Evolutionary conservation across 2,797 vertebrate species (phyloP).

Genomic region (Lithobates pipiens): DNA sequence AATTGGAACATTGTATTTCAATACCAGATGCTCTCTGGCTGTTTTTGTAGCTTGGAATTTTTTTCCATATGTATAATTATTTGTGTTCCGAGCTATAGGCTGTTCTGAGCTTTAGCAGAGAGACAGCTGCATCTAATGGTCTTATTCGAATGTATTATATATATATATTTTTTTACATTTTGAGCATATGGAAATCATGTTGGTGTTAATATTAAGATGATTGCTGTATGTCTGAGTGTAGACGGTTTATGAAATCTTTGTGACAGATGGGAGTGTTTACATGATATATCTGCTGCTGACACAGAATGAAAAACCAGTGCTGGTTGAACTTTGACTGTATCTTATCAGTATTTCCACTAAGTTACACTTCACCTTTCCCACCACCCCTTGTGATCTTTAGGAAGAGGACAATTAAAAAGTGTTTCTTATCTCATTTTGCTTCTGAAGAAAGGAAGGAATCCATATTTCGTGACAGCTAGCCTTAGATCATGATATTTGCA

Average conservation of each 20-base stretch:
- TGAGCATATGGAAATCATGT: constrained; percentile 50
- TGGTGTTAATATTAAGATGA: constrained; percentile 40
- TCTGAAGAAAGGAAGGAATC: constrained; percentile 72
- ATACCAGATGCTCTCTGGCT: constrained; percentile 54
- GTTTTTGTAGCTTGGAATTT: constrained; percentile 38
- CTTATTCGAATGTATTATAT: constrained; percentile 15
- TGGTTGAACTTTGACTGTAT: constrained; percentile 61
- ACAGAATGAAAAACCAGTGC: constrained; percentile 16
- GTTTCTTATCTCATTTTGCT: constrained; percentile 76
- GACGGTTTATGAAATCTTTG: constrained; percentile 17
- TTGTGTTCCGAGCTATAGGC: constrained; percentile 32
- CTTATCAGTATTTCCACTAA: constrained; percentile 69
- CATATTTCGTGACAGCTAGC: constrained; percentile 65
- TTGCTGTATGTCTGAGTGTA: constrained; percentile 28
- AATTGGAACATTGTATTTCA: constrained; percentile 58
- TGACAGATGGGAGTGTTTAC: constrained; percentile 31
- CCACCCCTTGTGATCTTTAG: constrained; percentile 68
- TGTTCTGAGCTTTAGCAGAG: constrained; percentile 19
- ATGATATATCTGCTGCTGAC: constrained; percentile 46
- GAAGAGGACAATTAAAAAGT: constrained; percentile 69
- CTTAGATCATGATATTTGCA: constrained; percentile 59
- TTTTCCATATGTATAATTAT: constrained; percentile 57
- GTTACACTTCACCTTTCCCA: constrained; percentile 67
- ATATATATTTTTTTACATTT: constrained; percentile 16
- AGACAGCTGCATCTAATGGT: constrained; percentile 50